Percentiles rank a stretch among this genome's conserved stretches.
These are phyloP conservation scores for Lasius platythorax DNA, from an alignment of 2,888 invertebrate genomes.

Conservation along the genomic window DNA sequence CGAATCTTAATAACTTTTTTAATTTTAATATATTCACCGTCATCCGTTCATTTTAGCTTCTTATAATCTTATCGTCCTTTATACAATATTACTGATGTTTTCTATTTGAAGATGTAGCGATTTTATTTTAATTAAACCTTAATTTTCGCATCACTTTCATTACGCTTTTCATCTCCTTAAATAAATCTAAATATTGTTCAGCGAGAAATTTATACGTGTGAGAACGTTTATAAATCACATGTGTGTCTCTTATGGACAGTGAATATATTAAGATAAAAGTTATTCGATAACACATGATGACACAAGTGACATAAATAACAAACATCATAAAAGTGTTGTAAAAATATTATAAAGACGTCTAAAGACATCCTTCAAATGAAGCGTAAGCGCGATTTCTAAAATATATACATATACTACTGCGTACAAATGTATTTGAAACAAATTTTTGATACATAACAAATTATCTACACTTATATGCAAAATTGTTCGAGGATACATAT, in stretches of 20 bases:
- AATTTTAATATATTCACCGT: not conserved
- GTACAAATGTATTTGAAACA: not conserved
- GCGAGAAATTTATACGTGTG: not conserved
- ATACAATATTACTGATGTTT: not conserved
- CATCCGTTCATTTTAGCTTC: not conserved
- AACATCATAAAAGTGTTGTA: not conserved
- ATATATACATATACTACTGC: not conserved
- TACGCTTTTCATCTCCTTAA: not conserved
- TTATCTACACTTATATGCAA: not conserved
- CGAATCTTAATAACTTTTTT: not conserved
- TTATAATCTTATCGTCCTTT: not conserved
- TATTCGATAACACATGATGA: not conserved
- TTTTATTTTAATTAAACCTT: not conserved
- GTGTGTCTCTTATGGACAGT: not conserved
- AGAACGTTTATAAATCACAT: not conserved
- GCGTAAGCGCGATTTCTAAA: not conserved
- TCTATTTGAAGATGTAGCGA: not conserved
- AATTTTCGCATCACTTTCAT: not conserved
- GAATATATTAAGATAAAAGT: not conserved
- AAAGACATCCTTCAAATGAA: not conserved
- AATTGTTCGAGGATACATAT: not conserved
- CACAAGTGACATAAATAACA: not conserved
- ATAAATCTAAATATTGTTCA: not conserved
- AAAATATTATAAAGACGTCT: not conserved
- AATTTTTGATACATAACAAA: not conserved